Percentiles rank a stretch among this genome's conserved stretches.
Evolutionary conservation across 2,888 invertebrate genomes (phyloP).

Genomic region (Julus scanicus): DNA sequence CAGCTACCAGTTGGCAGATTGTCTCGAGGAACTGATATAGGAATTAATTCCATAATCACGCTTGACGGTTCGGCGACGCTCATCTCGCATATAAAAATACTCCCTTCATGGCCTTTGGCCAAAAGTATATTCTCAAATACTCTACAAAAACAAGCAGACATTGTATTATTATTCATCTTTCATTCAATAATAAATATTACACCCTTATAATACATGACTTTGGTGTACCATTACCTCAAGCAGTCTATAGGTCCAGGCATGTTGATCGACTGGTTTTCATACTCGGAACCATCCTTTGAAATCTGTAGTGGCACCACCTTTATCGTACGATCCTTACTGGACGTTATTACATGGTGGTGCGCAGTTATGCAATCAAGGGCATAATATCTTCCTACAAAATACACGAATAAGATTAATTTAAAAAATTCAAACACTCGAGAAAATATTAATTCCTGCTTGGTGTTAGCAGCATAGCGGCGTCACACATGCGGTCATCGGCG

Average conservation of each 20-base stretch:
- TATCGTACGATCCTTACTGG: neutral
- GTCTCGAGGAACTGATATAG: neutral
- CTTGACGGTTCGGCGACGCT: neutral
- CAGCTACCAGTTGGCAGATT: neutral
- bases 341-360: conserved; percentile 7
- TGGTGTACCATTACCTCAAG: too few species aligned
- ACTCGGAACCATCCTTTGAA: neutral
- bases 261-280: neutral
- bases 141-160: neutral
- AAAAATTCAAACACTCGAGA: neutral
- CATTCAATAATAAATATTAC: too few species aligned
- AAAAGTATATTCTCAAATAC: neutral
- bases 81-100: neutral
- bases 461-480: too few species aligned
- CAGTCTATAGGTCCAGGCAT: neutral
- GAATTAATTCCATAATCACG: neutral
- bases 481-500: too few species aligned
- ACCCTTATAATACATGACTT: too few species aligned
- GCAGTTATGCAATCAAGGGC: neutral
- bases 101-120: neutral
- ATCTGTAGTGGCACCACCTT: conserved; percentile 15
- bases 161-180: too few species aligned
- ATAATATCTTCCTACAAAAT: neutral
- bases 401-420: neutral
- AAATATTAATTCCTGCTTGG: neutral